A percentile compares a stretch with the other conserved stretches of the same genome.
Evolutionary conservation across 92 coral and sea anemone species (phyloP).

Genomic region (Hydrozoanthus gracilis): DNA sequence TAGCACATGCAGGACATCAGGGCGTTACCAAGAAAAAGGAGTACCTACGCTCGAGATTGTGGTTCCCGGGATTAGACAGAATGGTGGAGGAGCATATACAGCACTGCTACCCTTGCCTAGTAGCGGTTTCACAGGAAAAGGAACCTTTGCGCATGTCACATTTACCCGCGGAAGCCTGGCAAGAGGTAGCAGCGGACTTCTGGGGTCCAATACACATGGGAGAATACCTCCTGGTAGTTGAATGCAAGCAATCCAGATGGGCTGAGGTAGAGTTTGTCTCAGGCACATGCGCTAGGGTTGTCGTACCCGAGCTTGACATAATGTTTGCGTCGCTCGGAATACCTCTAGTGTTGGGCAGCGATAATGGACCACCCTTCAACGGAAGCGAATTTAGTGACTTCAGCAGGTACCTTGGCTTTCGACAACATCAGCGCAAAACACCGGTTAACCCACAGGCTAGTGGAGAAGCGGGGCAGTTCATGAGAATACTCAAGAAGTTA

Average conservation of each 20-base stretch:
- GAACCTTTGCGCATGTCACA: slow-evolving; percentile 46
- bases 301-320: slow-evolving; percentile 37
- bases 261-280: slow-evolving; percentile 49
- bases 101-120: slow-evolving; percentile 62
- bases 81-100: slow-evolving; percentile 49
- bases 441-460: slow-evolving; percentile 55
- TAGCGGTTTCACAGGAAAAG: slow-evolving; percentile 21
- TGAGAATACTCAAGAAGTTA: slow-evolving; percentile 59
- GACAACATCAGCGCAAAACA: slow-evolving; percentile 36
- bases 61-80: slow-evolving; percentile 58
- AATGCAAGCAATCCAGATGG: slow-evolving; percentile 58
- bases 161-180: slow-evolving; percentile 33
- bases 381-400: slow-evolving; percentile 38
- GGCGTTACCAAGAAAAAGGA: slow-evolving; percentile 52
- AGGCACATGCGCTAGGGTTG: slow-evolving; percentile 42
- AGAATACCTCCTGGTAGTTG: slow-evolving; percentile 55
- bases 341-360: too few relatives aligned
- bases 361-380: slow-evolving; percentile 45
- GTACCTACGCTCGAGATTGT: slow-evolving; percentile 44
- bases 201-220: slow-evolving; percentile 62
- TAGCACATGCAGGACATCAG: slow-evolving; percentile 60
- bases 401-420: slow-evolving; percentile 29
- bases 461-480: slow-evolving; percentile 56
- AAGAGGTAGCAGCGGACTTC: slow-evolving; percentile 47
- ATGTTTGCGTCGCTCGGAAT: slow-evolving; percentile 43